phyloP scores from a whole-genome alignment of 2,888 invertebrate genomes.

The Patella depressa region DNA sequence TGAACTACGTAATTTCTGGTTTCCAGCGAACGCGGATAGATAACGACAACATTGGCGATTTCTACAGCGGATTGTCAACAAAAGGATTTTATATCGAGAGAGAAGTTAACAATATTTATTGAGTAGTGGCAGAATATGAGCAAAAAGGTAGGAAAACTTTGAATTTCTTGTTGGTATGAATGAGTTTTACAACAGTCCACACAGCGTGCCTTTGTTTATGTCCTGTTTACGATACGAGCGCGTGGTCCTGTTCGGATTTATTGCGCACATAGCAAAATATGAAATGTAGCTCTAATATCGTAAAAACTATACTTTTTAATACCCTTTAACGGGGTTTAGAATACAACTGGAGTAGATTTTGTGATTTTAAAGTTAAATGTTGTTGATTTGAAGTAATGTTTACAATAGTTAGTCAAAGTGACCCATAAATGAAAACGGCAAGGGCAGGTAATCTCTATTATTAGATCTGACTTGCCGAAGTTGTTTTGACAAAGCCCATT shows the following conservation, averaged over 20 bases:
- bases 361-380: too few relatives aligned
- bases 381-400: not conserved
- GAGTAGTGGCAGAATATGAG: slow-evolving; percentile 35
- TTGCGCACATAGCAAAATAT: slow-evolving; percentile 24
- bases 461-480: slow-evolving; percentile 1
- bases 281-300: not conserved
- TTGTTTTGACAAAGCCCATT: slow-evolving; percentile 7
- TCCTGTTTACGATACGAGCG: slow-evolving; percentile 46
- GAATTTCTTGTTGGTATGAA: not conserved
- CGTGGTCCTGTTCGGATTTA: slow-evolving; percentile 17
- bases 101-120: not conserved
- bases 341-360: too few relatives aligned
- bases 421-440: not conserved
- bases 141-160: slow-evolving; percentile 36
- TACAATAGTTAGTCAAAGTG: slow-evolving; percentile 7
- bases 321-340: too few relatives aligned
- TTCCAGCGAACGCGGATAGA: slow-evolving; percentile 35
- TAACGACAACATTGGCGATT: slow-evolving; percentile 10
- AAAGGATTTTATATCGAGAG: slow-evolving; percentile 6
- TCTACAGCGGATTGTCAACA: slow-evolving; percentile 1
- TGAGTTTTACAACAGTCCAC: not conserved
- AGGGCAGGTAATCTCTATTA: slow-evolving; percentile 6
- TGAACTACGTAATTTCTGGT: slow-evolving; percentile 48
- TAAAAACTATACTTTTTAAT: too few relatives aligned
- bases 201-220: slow-evolving; percentile 62